Evolutionary conservation across 2,888 invertebrate species (phyloP).

Genomic region (Parthenolecanium corni): DNA sequence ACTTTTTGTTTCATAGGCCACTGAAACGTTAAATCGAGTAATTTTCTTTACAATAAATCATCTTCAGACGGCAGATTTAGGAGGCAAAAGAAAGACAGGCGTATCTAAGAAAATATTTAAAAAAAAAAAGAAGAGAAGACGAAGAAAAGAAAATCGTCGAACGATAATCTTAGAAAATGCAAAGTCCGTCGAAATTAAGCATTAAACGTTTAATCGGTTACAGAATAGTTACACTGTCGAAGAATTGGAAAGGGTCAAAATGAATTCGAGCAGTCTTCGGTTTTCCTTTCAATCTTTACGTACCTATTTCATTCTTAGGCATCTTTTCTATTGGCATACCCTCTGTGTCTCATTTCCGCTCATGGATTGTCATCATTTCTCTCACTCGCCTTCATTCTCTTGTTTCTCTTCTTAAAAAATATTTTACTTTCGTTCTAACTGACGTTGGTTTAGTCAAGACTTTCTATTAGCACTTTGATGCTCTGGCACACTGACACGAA

Average conservation of each 20-base stretch:
- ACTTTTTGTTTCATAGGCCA: too few species aligned
- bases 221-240: background rate
- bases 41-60: too few species aligned
- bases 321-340: background rate
- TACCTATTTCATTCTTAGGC: background rate
- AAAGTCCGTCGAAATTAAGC: conserved; percentile 15
- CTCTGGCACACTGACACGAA: conserved; percentile 22
- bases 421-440: conserved; percentile 14
- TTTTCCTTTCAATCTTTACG: background rate
- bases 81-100: too few species aligned
- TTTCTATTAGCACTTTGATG: conserved; percentile 19
- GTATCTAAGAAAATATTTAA: too few species aligned
- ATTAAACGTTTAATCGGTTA: conserved; percentile 16
- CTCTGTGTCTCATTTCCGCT: background rate
- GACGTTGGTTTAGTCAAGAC: background rate
- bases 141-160: too few species aligned
- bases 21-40: too few species aligned
- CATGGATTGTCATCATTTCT: background rate
- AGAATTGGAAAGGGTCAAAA: too few species aligned
- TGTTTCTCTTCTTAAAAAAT: background rate
- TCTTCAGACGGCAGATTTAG: too few species aligned
- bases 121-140: too few species aligned
- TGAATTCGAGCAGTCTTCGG: too few species aligned
- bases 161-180: background rate
- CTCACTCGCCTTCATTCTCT: too few species aligned